These are phyloP conservation scores for Koerneria pararmatus DNA, from an alignment of 2,888 invertebrate genomes.

Conservation along the genomic window DNA sequence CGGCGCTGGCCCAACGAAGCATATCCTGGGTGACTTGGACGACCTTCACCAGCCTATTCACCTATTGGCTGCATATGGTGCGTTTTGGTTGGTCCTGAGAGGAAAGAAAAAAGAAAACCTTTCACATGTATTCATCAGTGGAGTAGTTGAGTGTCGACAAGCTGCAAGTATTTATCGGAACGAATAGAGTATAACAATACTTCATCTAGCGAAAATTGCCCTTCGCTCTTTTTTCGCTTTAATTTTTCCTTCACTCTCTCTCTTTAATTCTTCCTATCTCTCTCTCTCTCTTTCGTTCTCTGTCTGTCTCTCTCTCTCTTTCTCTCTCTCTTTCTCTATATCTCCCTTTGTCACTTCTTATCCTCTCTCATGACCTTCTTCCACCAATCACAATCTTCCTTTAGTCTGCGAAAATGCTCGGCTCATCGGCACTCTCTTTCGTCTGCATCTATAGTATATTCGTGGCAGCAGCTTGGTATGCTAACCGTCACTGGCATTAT, in stretches of 20 bases:
- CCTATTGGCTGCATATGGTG: slow-evolving; percentile 50
- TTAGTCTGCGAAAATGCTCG: slow-evolving; percentile 25
- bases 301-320: not conserved
- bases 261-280: not conserved
- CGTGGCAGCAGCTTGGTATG: slow-evolving; percentile 38
- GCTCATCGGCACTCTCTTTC: slow-evolving; percentile 43
- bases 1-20: slow-evolving; percentile 44
- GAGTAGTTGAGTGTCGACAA: not conserved
- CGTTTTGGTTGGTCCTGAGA: not conserved
- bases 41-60: slow-evolving; percentile 47
- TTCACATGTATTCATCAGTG: too few relatives aligned
- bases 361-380: not conserved
- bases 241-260: not conserved
- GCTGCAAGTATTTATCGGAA: too few relatives aligned
- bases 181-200: not conserved
- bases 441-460: slow-evolving; percentile 41
- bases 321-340: not conserved
- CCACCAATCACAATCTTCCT: not conserved
- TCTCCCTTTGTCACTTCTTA: not conserved
- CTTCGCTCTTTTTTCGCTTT: not conserved
- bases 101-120: not conserved
- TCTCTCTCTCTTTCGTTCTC: not conserved
- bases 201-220: not conserved
- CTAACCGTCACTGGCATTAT: slow-evolving; percentile 46
- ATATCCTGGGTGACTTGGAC: slow-evolving; percentile 52